A percentile compares a stretch with the other conserved stretches of the same genome.
phyloP scores from a whole-genome alignment of 2,888 invertebrate species.

The Pristionchus exspectatus region DNA sequence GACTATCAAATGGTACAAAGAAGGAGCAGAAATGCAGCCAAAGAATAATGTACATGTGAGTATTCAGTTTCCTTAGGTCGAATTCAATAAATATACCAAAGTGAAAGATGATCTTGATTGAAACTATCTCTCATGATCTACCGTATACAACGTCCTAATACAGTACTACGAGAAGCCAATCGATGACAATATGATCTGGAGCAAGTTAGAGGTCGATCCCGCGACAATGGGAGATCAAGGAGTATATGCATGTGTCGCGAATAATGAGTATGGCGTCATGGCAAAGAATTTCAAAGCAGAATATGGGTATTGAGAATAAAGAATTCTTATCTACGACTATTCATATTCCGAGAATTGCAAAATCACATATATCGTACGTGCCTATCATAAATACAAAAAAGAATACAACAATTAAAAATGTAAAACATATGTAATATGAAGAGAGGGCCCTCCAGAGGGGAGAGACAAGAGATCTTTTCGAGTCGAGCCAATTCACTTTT shows the following conservation, averaged over 20 bases:
- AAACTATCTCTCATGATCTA: not conserved
- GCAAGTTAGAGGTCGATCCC: slow-evolving; percentile 78
- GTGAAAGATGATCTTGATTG: not conserved
- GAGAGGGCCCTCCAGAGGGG: no score
- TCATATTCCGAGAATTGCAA: not conserved
- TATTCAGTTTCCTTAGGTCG: not conserved
- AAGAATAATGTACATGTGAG: slow-evolving; percentile 77
- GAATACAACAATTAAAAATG: not conserved
- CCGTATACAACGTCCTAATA: slow-evolving; percentile 56
- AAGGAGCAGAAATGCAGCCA: slow-evolving; percentile 90
- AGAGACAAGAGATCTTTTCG: no score
- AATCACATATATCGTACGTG: not conserved
- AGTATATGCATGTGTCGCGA: slow-evolving; percentile 77
- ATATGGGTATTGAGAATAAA: slow-evolving; percentile 72
- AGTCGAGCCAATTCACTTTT: no score
- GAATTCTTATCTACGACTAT: not conserved
- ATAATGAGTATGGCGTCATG: slow-evolving; percentile 78
- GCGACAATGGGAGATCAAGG: slow-evolving; percentile 79
- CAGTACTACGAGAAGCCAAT: slow-evolving; percentile 78
- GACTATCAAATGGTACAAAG: slow-evolving; percentile 95
- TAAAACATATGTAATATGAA: not conserved
- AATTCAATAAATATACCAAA: not conserved
- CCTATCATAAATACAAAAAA: not conserved
- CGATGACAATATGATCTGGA: slow-evolving; percentile 74
- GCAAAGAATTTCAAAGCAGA: slow-evolving; percentile 79